Evolutionary conservation across 2,113 vertebrate genomes (phyloP).

Genomic region (Chascanopsetta lugubris): DNA sequence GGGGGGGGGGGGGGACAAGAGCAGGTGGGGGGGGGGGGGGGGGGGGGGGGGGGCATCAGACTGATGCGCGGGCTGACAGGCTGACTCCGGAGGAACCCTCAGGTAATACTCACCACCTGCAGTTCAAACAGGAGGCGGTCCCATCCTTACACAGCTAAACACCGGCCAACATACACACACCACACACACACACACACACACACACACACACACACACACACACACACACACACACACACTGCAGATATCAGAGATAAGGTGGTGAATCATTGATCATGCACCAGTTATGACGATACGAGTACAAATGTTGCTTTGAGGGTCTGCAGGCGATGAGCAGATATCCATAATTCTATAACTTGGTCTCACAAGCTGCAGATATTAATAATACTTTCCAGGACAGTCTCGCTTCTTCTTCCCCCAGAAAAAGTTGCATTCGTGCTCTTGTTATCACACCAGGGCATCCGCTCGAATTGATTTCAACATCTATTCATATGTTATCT

Average conservation of each 20-base stretch:
- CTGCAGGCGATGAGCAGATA: neutral
- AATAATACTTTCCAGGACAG: neutral
- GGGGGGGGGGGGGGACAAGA: conserved; percentile 70
- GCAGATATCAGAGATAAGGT: conserved; percentile 10
- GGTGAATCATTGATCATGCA: conserved; percentile 40
- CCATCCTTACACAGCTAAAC: conserved; percentile 49
- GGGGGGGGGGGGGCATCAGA: conserved; percentile 66
- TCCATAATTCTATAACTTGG: neutral
- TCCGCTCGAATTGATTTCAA: neutral
- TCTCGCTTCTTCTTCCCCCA: too few relatives aligned
- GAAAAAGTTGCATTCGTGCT: neutral
- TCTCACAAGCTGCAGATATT: neutral
- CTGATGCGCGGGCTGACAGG: conserved; percentile 71
- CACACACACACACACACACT: neutral
- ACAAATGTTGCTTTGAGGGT: neutral
- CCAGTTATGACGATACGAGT: conserved; percentile 16
- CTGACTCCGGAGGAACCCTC: conserved; percentile 63
- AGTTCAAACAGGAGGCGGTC: conserved; percentile 54
- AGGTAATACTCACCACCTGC: conserved; percentile 76
- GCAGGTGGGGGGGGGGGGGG: too few relatives aligned
- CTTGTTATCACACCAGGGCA: neutral
- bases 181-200: neutral
- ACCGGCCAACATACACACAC: conserved; percentile 33
- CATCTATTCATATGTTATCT: neutral
- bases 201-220: neutral